These are phyloP conservation scores for Tuberolachnus salignus DNA, from an alignment of 2,888 invertebrate genomes.

Conservation along the genomic window DNA sequence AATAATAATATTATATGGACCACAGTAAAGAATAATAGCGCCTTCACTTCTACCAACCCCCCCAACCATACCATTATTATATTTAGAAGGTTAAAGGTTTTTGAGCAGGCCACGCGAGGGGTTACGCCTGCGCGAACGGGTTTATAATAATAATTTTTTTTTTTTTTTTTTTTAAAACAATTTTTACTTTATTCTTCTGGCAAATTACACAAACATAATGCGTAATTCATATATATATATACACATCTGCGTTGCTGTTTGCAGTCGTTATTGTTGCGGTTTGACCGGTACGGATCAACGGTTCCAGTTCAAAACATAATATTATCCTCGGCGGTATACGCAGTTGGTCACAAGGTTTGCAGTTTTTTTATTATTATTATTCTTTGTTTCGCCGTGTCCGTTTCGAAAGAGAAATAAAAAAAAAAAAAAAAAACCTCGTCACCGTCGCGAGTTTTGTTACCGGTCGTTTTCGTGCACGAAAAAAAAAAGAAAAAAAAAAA, in stretches of 20 bases:
- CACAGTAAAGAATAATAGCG: slow-evolving; percentile 11
- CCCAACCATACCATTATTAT: slow-evolving; percentile 6
- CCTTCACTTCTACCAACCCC: slow-evolving; percentile 47
- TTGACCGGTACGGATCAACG: background rate
- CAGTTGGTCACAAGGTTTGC: too few species aligned
- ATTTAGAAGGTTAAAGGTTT: slow-evolving; percentile 37
- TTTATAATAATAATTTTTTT: background rate
- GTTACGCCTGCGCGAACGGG: slow-evolving; percentile 21
- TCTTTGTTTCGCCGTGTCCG: too few species aligned
- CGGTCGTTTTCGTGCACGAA: too few species aligned
- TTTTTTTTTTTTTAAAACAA: too few species aligned
- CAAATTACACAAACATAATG: background rate
- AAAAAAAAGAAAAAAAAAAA: too few species aligned
- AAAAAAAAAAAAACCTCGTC: too few species aligned
- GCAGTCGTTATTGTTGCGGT: slow-evolving; percentile 13
- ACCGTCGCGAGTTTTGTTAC: too few species aligned
- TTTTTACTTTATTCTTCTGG: background rate
- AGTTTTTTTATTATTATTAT: too few species aligned
- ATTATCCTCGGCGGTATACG: background rate
- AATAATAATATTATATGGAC: background rate
- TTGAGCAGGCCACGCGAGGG: background rate
- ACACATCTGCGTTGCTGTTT: background rate
- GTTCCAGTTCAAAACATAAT: slow-evolving; percentile 1
- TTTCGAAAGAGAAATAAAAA: too few species aligned
- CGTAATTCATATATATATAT: too few species aligned